A percentile compares a stretch with the other conserved stretches of the same genome.
Evolutionary conservation across 2,113 vertebrate genomes (phyloP).

Genomic region (Bothrops jararaca): DNA sequence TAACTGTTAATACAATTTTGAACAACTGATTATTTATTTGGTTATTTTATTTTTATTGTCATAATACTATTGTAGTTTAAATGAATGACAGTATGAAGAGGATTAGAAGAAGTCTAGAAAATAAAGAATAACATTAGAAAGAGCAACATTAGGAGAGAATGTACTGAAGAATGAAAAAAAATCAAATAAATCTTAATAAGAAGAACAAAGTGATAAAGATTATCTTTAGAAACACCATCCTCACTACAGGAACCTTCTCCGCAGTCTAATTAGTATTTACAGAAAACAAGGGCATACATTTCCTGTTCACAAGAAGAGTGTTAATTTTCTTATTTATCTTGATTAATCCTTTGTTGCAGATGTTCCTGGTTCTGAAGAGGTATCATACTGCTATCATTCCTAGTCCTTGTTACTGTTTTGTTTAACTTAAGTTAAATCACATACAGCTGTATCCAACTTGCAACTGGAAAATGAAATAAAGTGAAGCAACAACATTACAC

Average conservation of each 20-base stretch:
- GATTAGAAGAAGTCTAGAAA: background rate
- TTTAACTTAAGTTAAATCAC: slow-evolving; percentile 20
- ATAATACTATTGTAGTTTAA: background rate
- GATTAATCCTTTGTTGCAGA: slow-evolving; percentile 5
- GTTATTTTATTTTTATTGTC: background rate
- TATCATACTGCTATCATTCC: background rate
- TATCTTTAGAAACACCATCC: background rate
- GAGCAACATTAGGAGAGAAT: background rate
- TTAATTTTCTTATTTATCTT: slow-evolving; percentile 29
- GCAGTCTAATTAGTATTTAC: background rate
- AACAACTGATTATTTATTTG: background rate
- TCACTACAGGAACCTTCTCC: background rate
- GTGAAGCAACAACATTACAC: background rate
- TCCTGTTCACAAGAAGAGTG: background rate
- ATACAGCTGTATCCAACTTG: background rate
- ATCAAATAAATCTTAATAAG: background rate
- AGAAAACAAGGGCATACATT: slow-evolving; percentile 5
- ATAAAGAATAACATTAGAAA: background rate
- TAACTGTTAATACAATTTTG: background rate
- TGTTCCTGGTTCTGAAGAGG: background rate
- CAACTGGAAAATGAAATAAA: background rate
- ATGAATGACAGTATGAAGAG: background rate
- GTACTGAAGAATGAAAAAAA: background rate
- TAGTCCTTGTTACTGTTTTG: background rate
- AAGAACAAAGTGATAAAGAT: background rate